Evolutionary conservation across 2,113 vertebrate species (phyloP), one percentile per base, ranked within the genome.

Genomic region (Rana temporaria): DNA sequence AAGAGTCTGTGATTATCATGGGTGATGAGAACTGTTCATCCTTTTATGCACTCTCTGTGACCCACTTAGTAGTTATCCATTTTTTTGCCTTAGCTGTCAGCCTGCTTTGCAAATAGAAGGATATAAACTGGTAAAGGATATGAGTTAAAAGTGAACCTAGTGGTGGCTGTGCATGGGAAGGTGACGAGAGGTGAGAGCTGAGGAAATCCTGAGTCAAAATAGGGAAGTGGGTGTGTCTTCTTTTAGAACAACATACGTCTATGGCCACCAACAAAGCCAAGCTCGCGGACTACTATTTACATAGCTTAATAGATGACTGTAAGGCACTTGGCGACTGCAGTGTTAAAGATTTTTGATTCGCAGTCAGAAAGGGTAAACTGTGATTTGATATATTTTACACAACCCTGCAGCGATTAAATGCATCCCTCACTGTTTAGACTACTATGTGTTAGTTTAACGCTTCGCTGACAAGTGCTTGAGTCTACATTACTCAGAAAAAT

Each of bases 201-300:
- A 69, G 66, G 65, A 79, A 79, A 79, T 79, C 66, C 66, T 79
- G 65, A 69, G 78, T 70, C 32, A 26, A 60, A 68, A 60, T 57
- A 52, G 53, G 65, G 65, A 79, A 70, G 78, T 57, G 19, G 78
- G 78, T 70, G 78, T 32, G 52, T 22, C 53, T 60, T 32, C 32
- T 42, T 73, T 59, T 48, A 68, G 52, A 22, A 22, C 52, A 73
- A 73, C 53, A 32, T n/a, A 55, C 19, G 38, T 69, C 38, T 14
- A 48, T 30, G 19, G 14, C 7, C 38, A 20, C 38, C 53, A 68
- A n/a, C 14, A 8, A 79, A 32, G 32, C 73, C 32, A 17, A 15
- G 15, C 56, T 60, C 30, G 4, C 22, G 0, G 6, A 11, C n/a
- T 64, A 3, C 62, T 67, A 1, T 56, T 67, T 20, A 7, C 66